Evolutionary conservation across 2,797 vertebrate species (phyloP).

Genomic region (Dipus sagitta): DNA sequence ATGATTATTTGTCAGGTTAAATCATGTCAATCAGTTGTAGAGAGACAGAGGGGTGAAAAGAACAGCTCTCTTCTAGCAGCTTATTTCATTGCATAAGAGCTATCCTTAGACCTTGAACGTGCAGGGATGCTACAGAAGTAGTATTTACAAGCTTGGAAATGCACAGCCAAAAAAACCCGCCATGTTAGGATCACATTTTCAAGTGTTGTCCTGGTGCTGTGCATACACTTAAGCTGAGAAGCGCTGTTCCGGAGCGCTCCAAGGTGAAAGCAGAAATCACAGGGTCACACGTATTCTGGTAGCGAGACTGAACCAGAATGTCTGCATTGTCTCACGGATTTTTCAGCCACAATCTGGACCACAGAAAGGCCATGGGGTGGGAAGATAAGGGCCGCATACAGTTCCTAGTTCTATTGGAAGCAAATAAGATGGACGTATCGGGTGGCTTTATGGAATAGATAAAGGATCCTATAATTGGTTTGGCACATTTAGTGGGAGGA

Average conservation of each 20-base stretch:
- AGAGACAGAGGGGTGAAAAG: neutral
- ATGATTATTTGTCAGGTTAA: neutral
- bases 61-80: neutral
- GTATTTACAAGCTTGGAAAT: neutral
- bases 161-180: neutral
- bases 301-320: neutral
- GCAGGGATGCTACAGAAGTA: neutral
- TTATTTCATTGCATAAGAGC: neutral
- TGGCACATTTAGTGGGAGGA: neutral
- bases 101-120: neutral
- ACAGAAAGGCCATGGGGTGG: neutral
- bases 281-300: neutral
- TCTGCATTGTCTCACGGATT: neutral
- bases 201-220: neutral
- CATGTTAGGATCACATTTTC: neutral
- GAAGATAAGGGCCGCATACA: too few species aligned
- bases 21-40: neutral
- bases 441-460: neutral
- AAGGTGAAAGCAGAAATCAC: neutral
- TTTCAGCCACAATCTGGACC: neutral
- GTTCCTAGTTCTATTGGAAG: neutral
- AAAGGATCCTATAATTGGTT: neutral
- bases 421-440: neutral
- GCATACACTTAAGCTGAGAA: neutral
- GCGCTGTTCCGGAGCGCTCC: neutral